Base-by-base conservation (phyloP, 2,113 vertebrate genomes). In the Ammodytes dubius region DNA sequence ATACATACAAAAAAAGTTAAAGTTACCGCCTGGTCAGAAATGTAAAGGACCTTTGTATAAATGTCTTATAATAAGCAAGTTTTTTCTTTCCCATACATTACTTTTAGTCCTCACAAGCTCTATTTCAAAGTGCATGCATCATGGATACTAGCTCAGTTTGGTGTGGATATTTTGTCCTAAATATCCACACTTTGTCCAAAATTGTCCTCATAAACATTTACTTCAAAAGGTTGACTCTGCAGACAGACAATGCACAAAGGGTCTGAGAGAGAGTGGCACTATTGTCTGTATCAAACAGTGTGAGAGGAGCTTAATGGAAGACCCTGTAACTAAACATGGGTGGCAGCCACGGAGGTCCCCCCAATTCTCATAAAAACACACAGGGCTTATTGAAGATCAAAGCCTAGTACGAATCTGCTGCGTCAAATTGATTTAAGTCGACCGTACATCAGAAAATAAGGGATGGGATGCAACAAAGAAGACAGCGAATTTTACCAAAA, bases 231-330 rank as follows among this genome's bases (percentile, higher is more conserved):
- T 43, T 74, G 1, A 3, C 47, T 45, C 59, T 61, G 53, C 47
- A 71, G 66, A 64, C 75, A 74, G 42, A 66, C 42, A 61, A 35
- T 54, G 71, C 27, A 73, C 70, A 79, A 43, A 59, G 35, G 49
- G 11, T 46, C 37, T 27, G 27, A 43, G 39, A 43, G 12, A 52
- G 14, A 59, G 46, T 6, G 10, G 10, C 3, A 37, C 49, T 60
- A 63, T 83, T 61, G 79, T 66, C 49, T 45, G 45, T 14, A 43
- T 61, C 71, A 43, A 69, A 35, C 47, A 63, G 61, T 2, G 39
- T 19, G 57, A 52, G 10, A 73, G 61, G 5, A 46, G 79, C 72
- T 39, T 61, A 81, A 80, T 74, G 58, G 65, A 74, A 70, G 45
- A 39, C 59, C n/a, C 67, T 40, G 15, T 39, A 19, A 46, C 61